Conservation (phyloP, 1,140 invertebrate species). For the Mycetomoellerius zeteki region DNA sequence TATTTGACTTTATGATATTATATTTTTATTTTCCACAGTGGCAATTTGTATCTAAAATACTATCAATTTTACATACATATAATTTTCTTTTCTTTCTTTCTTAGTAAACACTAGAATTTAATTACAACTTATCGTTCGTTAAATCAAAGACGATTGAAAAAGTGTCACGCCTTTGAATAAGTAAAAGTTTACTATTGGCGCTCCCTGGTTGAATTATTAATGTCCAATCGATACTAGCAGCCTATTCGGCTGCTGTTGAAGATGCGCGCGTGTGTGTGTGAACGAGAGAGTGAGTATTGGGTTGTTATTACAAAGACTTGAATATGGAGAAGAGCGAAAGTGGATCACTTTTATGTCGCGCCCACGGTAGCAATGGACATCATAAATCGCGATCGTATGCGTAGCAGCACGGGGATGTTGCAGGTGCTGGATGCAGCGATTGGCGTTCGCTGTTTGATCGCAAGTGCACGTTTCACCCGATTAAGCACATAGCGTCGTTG, state of each 20-base stretch:
- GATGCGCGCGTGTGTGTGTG: not conserved
- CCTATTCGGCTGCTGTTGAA: slow-evolving; percentile 32
- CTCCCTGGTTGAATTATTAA: slow-evolving; percentile 55
- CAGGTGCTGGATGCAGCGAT: slow-evolving; percentile 33
- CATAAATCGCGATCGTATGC: slow-evolving; percentile 61
- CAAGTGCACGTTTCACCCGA: slow-evolving; percentile 67
- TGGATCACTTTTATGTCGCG: slow-evolving; percentile 49
- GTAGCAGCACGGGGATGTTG: slow-evolving; percentile 4
- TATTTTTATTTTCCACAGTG: not conserved
- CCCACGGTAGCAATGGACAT: slow-evolving; percentile 21
- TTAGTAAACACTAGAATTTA: not conserved
- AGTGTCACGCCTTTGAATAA: slow-evolving; percentile 31
- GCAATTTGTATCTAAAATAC: no score
- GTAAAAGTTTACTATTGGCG: slow-evolving; percentile 43
- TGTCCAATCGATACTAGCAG: slow-evolving; percentile 54
- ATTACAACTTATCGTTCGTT: not conserved
- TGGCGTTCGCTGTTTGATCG: slow-evolving; percentile 48
- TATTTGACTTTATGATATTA: not conserved
- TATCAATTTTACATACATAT: no score
- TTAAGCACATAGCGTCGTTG: slow-evolving; percentile 39
- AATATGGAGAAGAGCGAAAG: slow-evolving; percentile 56
- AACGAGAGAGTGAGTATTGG: not conserved
- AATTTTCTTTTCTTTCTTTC: not conserved
- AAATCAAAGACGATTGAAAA: slow-evolving; percentile 17
- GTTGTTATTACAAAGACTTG: slow-evolving; percentile 40